These are phyloP conservation scores for Galaxea fascicularis DNA, from an alignment of 92 coral and sea anemone species.

Conservation along the genomic window DNA sequence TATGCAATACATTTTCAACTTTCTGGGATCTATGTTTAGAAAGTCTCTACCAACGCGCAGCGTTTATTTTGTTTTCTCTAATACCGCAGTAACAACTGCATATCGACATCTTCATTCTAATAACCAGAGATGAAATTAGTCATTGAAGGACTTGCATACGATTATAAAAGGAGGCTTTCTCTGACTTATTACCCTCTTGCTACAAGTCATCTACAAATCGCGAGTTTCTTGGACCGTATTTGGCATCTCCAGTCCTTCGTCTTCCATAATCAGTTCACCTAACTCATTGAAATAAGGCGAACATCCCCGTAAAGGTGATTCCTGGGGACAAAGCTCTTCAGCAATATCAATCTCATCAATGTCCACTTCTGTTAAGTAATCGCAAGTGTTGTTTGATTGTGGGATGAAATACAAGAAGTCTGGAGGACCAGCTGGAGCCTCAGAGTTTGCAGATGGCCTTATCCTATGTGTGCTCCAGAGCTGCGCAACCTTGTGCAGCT, in stretches of 20 bases:
- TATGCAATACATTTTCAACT: conserved; percentile 55
- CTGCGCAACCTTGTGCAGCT: conserved; percentile 55
- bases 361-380: conserved; percentile 62
- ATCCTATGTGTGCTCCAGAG: conserved; percentile 73
- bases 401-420: conserved; percentile 70
- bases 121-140: too few relatives aligned
- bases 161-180: too few relatives aligned
- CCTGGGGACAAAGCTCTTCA: conserved; percentile 57
- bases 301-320: conserved; percentile 59
- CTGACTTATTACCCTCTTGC: too few relatives aligned
- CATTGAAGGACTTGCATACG: too few relatives aligned
- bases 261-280: conserved; percentile 77
- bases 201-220: conserved; percentile 33
- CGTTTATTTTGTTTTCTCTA: too few relatives aligned
- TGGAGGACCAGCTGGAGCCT: conserved; percentile 69
- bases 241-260: conserved; percentile 71
- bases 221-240: conserved; percentile 56
- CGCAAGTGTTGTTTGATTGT: conserved; percentile 57
- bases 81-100: too few relatives aligned
- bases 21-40: too few relatives aligned
- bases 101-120: too few relatives aligned
- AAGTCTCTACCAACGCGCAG: too few relatives aligned
- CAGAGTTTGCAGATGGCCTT: conserved; percentile 57
- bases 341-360: conserved; percentile 73
- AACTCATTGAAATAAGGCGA: conserved; percentile 66